Conservation (phyloP, 2,113 vertebrate genomes). For the Willisornis vidua region DNA sequence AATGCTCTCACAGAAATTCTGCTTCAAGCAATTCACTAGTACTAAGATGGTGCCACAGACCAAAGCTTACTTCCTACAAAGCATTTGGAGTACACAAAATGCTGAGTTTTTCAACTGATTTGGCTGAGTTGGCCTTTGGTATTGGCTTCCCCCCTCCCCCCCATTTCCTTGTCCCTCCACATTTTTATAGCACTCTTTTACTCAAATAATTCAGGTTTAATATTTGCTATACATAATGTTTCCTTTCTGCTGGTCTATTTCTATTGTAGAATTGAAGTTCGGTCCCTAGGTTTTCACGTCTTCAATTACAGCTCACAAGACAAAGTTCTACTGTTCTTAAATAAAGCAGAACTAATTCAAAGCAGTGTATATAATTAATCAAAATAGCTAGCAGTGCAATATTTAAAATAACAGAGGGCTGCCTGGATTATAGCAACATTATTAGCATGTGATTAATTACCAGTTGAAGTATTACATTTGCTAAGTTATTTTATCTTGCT, state of each 20-base stretch:
- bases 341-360: constrained; percentile 50
- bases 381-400: constrained; percentile 35
- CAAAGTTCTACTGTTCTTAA: constrained; percentile 38
- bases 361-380: constrained; percentile 45
- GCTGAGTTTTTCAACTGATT: background rate
- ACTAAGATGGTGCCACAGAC: background rate
- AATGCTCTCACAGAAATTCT: background rate
- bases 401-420: constrained; percentile 41
- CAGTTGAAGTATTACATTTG: constrained; percentile 57
- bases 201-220: background rate
- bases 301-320: constrained; percentile 49
- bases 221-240: background rate
- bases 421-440: constrained; percentile 42
- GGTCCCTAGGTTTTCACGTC: background rate
- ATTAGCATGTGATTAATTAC: constrained; percentile 69
- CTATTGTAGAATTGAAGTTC: background rate
- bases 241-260: background rate
- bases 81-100: background rate
- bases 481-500: constrained; percentile 56
- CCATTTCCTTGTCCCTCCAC: background rate
- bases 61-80: background rate
- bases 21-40: background rate
- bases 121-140: background rate
- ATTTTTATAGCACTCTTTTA: background rate
- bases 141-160: background rate